phyloP scores from a whole-genome alignment of 2,888 invertebrate genomes.

The Tenthredo livida region DNA sequence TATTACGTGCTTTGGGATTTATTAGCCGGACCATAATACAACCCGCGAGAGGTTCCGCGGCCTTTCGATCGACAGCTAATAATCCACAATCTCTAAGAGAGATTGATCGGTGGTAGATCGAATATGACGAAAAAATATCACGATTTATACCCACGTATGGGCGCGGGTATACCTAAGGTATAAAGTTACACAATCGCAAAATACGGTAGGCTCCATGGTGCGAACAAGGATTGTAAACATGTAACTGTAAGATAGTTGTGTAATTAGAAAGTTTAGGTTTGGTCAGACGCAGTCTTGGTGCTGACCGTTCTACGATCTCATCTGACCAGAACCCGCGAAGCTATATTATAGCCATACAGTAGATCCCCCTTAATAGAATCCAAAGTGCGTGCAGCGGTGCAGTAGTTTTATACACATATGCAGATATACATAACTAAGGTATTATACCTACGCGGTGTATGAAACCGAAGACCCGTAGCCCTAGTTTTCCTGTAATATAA shows the following conservation, averaged over 20 bases:
- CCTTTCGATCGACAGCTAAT: neutral
- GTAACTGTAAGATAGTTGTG: conserved; percentile 50
- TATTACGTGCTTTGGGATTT: neutral
- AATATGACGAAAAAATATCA: neutral
- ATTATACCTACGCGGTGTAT: conserved; percentile 39
- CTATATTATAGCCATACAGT: neutral
- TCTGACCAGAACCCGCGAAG: conserved; percentile 39
- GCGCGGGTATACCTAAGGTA: neutral
- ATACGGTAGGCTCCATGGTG: conserved; percentile 52
- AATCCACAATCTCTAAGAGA: neutral
- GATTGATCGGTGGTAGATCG: neutral
- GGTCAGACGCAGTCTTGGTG: conserved; percentile 13
- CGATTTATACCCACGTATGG: neutral
- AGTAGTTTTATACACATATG: neutral
- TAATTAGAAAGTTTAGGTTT: conserved; percentile 51
- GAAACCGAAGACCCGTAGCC: conserved; percentile 30
- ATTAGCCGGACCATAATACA: neutral
- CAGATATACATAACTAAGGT: neutral
- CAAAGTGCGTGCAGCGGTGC: conserved; percentile 41
- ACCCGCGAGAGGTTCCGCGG: neutral
- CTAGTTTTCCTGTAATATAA: conserved; percentile 44
- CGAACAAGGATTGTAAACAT: conserved; percentile 45
- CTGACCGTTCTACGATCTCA: neutral
- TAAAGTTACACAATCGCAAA: conserved; percentile 6
- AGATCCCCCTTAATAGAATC: neutral